Conservation (phyloP, 1,140 invertebrate species). For the Periplaneta americana region DNA sequence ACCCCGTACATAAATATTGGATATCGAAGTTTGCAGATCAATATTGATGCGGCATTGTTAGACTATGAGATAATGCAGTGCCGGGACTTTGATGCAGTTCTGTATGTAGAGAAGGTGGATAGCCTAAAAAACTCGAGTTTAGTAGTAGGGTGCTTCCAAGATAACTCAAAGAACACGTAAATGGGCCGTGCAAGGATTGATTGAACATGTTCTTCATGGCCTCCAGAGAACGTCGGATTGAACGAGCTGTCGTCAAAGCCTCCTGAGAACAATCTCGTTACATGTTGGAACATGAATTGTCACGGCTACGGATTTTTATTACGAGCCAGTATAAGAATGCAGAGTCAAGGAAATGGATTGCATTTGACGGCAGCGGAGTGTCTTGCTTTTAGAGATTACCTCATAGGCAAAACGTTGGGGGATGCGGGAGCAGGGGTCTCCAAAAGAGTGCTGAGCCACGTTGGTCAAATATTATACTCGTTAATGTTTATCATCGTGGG, state of each 20-base stretch:
- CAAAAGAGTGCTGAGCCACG: background rate
- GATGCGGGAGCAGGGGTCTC: background rate
- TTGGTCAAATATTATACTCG: no score
- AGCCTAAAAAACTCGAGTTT: no score
- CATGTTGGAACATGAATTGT: background rate
- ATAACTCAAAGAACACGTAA: background rate
- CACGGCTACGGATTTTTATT: background rate
- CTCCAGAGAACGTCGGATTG: background rate
- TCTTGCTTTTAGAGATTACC: background rate
- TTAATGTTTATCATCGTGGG: no score
- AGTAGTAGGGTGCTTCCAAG: background rate
- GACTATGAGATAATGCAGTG: background rate
- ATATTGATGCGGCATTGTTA: background rate
- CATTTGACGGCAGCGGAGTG: background rate
- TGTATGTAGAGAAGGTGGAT: background rate
- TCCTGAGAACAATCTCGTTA: background rate
- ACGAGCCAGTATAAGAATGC: background rate
- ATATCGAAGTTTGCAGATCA: background rate
- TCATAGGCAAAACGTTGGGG: background rate
- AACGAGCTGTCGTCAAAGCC: background rate
- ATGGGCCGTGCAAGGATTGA: background rate
- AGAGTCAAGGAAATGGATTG: background rate
- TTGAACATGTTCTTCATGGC: background rate
- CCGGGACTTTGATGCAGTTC: background rate
- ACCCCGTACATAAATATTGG: background rate